Percentiles rank a stretch among this genome's conserved stretches.
These are phyloP conservation scores for Heterotis niloticus DNA, from an alignment of 2,113 vertebrate genomes.

Conservation along the genomic window DNA sequence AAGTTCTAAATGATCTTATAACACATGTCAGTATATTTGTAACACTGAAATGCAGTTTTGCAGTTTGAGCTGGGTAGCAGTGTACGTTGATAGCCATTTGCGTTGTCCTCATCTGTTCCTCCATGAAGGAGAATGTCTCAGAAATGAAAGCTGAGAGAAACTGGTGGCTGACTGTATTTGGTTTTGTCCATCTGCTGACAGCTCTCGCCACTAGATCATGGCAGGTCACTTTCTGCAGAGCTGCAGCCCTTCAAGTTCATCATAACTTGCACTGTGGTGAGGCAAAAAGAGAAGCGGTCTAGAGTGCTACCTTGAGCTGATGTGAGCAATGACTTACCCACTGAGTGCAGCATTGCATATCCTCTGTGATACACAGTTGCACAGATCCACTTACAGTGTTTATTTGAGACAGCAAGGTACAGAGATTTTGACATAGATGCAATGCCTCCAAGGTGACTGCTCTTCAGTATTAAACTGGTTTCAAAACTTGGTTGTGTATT, in stretches of 20 bases:
- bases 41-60: neutral
- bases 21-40: neutral
- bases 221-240: conserved; percentile 42
- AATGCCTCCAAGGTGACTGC: conserved; percentile 5
- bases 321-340: neutral
- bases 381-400: too few species aligned
- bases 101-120: neutral
- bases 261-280: neutral
- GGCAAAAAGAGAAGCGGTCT: neutral
- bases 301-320: neutral
- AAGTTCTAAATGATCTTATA: too few species aligned
- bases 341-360: neutral
- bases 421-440: too few species aligned
- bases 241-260: conserved; percentile 32
- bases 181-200: conserved; percentile 50
- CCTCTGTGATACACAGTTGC: neutral
- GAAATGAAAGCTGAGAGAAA: conserved; percentile 20
- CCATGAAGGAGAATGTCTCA: conserved; percentile 32
- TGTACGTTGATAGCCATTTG: conserved; percentile 12
- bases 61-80: conserved; percentile 29
- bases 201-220: conserved; percentile 43
- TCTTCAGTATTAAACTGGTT: conserved; percentile 12
- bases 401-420: too few species aligned
- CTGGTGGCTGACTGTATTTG: conserved; percentile 32
- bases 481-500: too few species aligned